Percentiles rank a stretch among this genome's conserved stretches.
phyloP scores from a whole-genome alignment of 2,113 vertebrate species.

The Pseudopodoces humilis region DNA sequence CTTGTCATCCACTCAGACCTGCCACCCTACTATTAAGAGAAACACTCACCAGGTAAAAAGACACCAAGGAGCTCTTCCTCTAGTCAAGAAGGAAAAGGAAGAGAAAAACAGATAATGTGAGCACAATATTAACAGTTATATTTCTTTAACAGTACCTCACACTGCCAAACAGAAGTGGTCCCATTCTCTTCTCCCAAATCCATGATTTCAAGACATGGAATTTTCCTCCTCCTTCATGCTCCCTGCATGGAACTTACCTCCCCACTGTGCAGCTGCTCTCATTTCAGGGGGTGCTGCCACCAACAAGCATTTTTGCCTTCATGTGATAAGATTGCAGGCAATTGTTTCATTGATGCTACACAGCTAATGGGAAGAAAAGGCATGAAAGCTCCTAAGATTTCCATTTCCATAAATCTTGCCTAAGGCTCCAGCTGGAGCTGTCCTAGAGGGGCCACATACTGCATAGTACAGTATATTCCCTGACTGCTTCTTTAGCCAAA shows the following conservation, averaged over 20 bases:
- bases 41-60: background rate
- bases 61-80: background rate
- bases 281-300: background rate
- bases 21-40: background rate
- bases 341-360: background rate
- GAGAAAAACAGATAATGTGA: background rate
- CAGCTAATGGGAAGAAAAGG: background rate
- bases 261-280: background rate
- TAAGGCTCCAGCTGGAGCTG: slow-evolving; percentile 53
- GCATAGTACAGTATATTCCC: slow-evolving; percentile 53
- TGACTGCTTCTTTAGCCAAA: slow-evolving; percentile 46
- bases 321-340: background rate
- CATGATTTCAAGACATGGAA: background rate
- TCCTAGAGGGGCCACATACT: slow-evolving; percentile 46
- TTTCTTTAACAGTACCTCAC: background rate
- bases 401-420: slow-evolving; percentile 63
- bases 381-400: slow-evolving; percentile 1
- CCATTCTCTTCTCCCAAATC: background rate
- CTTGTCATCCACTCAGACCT: background rate
- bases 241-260: background rate
- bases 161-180: background rate
- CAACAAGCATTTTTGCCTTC: background rate
- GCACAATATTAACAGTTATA: background rate
- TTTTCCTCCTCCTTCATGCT: background rate
- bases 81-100: background rate